These are phyloP conservation scores for Psittacula echo DNA, from an alignment of 2,797 vertebrate species.

Conservation along the genomic window DNA sequence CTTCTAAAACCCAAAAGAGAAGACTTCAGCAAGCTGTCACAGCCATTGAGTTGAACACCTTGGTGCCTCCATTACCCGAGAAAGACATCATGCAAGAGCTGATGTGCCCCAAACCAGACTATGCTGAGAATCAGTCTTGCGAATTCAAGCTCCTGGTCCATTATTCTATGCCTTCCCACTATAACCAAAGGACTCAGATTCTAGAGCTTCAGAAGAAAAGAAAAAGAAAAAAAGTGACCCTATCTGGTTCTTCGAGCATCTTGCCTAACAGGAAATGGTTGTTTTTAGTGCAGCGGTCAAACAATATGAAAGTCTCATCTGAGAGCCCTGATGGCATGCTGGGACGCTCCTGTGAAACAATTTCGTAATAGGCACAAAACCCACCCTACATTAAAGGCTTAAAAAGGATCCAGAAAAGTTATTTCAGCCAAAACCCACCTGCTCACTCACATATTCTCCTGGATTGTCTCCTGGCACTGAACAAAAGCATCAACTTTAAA, in stretches of 20 bases:
- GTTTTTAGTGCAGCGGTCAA: neutral
- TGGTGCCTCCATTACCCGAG: rapidly evolving
- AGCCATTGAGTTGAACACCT: neutral
- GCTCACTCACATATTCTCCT: neutral
- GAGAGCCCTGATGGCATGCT: rapidly evolving
- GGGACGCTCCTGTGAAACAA: neutral
- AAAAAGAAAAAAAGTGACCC: rapidly evolving
- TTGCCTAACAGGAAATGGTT: neutral
- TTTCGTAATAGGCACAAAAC: neutral
- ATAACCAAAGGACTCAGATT: neutral
- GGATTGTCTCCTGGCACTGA: neutral
- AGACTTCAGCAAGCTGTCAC: neutral
- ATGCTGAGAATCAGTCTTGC: neutral
- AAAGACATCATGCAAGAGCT: neutral
- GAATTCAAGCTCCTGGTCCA: neutral
- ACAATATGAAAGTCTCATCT: neutral
- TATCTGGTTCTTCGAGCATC: neutral
- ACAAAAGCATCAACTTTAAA: neutral
- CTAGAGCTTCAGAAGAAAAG: neutral
- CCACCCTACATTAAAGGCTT: neutral
- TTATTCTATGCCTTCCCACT: neutral
- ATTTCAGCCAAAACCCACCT: neutral
- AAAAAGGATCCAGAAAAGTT: neutral
- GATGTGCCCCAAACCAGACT: neutral
- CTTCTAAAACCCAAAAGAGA: neutral